These are phyloP conservation scores for Percina caprodes DNA, from an alignment of 2,113 vertebrate genomes.

Conservation along the genomic window DNA sequence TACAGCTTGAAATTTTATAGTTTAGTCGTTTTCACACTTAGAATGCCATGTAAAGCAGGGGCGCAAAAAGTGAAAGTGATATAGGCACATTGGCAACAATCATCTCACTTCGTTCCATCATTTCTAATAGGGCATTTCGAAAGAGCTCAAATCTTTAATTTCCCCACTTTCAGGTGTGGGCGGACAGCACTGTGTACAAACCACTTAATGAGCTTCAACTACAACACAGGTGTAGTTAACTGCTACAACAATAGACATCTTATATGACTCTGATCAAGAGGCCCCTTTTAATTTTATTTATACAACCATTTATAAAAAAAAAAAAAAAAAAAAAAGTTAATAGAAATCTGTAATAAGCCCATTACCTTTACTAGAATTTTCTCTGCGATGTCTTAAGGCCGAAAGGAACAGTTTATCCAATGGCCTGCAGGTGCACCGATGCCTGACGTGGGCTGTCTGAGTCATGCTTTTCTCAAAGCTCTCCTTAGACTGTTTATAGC, in stretches of 20 bases:
- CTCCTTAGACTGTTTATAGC: slow-evolving; percentile 61
- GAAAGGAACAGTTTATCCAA: slow-evolving; percentile 60
- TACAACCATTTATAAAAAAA: neutral
- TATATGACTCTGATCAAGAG: neutral
- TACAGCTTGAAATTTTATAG: neutral
- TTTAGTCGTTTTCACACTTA: neutral
- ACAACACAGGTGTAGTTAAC: neutral
- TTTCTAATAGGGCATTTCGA: neutral
- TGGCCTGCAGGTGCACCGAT: slow-evolving; percentile 42
- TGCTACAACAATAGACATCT: neutral
- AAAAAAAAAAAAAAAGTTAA: too few relatives aligned
- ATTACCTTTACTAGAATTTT: slow-evolving; percentile 14
- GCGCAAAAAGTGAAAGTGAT: too few relatives aligned
- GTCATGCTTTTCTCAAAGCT: slow-evolving; percentile 58
- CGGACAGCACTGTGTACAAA: neutral
- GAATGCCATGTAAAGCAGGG: slow-evolving; percentile 16
- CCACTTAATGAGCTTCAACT: neutral
- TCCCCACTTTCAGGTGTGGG: neutral
- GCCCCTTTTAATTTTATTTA: neutral
- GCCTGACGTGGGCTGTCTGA: slow-evolving; percentile 57
- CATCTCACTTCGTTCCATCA: neutral
- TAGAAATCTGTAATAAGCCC: slow-evolving; percentile 25
- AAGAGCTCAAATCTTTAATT: neutral
- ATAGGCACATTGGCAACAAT: neutral
- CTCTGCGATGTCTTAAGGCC: slow-evolving; percentile 29